Conservation (phyloP, 2,888 invertebrate genomes). For the Junonia oenone region DNA sequence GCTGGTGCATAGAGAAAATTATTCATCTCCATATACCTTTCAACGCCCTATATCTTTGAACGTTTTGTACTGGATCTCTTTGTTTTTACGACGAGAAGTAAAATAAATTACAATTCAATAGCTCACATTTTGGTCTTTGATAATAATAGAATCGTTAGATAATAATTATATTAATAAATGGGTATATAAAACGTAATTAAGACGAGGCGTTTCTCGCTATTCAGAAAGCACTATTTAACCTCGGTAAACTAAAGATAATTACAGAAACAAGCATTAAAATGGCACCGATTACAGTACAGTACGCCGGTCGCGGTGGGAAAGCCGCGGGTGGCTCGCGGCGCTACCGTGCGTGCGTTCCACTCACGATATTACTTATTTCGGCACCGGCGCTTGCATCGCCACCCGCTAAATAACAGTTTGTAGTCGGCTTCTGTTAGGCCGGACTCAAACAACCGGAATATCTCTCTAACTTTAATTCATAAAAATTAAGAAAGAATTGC, state of each 20-base stretch:
- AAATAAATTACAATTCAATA: not conserved
- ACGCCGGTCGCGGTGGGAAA: slow-evolving; percentile 58
- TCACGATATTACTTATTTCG: slow-evolving; percentile 69
- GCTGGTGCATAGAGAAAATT: slow-evolving; percentile 39
- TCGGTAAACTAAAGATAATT: slow-evolving; percentile 25
- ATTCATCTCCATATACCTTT: slow-evolving; percentile 25
- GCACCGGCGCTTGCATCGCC: slow-evolving; percentile 50
- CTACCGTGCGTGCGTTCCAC: slow-evolving; percentile 68
- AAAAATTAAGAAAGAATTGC: too few relatives aligned
- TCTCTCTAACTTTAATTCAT: too few relatives aligned
- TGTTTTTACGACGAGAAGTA: not conserved
- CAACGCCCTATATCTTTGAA: slow-evolving; percentile 25
- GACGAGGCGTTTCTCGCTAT: slow-evolving; percentile 9
- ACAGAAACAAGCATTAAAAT: slow-evolving; percentile 29
- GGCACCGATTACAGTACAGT: slow-evolving; percentile 30
- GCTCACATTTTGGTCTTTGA: not conserved
- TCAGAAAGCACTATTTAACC: slow-evolving; percentile 12
- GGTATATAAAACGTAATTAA: too few relatives aligned
- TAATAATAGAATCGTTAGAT: too few relatives aligned
- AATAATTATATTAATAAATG: too few relatives aligned
- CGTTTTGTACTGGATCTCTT: not conserved
- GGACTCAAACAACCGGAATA: too few relatives aligned
- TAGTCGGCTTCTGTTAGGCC: slow-evolving; percentile 72
- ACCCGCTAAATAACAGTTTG: slow-evolving; percentile 65
- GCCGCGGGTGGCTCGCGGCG: slow-evolving; percentile 65